phyloP scores from a whole-genome alignment of 1,140 invertebrate species.

The Drosophila nannoptera region DNA sequence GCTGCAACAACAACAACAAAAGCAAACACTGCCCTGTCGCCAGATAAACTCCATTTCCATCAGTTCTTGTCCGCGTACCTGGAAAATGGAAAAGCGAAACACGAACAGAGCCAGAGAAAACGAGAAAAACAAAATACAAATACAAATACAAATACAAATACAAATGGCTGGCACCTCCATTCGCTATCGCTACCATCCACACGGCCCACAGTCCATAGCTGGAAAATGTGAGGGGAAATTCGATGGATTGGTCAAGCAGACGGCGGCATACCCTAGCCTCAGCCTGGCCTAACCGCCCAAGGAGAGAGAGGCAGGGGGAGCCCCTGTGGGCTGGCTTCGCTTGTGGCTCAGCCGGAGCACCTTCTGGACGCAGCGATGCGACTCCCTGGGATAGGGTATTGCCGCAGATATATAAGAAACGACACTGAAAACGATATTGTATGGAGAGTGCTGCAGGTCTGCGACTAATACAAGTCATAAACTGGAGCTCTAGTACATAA shows the following conservation, averaged over 20 bases:
- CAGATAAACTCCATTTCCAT: constrained; percentile 44
- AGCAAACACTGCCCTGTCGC: constrained; percentile 40
- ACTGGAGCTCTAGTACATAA: constrained; percentile 71
- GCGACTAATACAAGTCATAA: constrained; percentile 70
- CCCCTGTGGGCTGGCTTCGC: no score
- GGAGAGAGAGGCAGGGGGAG: no score
- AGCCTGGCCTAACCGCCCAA: no score
- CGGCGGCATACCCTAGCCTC: not conserved
- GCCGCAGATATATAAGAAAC: not conserved
- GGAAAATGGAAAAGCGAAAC: constrained; percentile 37
- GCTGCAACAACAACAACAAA: constrained; percentile 17
- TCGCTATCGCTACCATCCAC: not conserved
- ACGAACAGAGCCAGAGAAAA: not conserved
- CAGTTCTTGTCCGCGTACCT: constrained; percentile 35
- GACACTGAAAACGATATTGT: constrained; percentile 26
- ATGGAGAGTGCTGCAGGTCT: constrained; percentile 56
- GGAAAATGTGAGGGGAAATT: not conserved
- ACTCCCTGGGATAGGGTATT: no score
- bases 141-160: not conserved
- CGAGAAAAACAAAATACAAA: constrained; percentile 39
- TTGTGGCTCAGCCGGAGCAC: no score
- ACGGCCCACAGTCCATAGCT: not conserved
- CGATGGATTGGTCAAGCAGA: not conserved
- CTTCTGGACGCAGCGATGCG: no score
- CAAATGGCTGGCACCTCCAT: constrained; percentile 1